These are phyloP conservation scores for Bombus sibiricus DNA, from an alignment of 1,140 invertebrate genomes.

Conservation along the genomic window DNA sequence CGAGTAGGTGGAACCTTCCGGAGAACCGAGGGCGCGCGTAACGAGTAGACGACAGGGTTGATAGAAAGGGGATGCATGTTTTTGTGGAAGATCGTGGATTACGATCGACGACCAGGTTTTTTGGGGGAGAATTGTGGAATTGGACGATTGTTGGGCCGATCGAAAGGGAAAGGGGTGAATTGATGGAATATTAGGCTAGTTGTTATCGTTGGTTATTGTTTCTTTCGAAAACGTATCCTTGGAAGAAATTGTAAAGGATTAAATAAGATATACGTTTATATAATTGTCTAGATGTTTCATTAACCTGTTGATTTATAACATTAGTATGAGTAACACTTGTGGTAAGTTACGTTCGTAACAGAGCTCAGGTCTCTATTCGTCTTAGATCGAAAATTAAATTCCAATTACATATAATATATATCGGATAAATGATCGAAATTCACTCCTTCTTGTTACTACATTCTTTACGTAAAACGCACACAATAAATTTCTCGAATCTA, in stretches of 20 bases:
- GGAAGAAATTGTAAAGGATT: background rate
- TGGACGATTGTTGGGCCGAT: background rate
- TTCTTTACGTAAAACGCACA: background rate
- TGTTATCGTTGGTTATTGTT: background rate
- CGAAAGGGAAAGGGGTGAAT: background rate
- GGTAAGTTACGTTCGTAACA: background rate
- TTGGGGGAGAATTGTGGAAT: background rate
- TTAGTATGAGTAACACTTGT: too few species aligned
- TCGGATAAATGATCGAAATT: fast-evolving
- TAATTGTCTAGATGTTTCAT: too few species aligned
- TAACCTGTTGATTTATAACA: too few species aligned
- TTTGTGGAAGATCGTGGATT: background rate
- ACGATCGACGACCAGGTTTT: too few species aligned
- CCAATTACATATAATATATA: background rate
- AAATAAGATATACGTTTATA: too few species aligned
- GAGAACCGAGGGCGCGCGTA: background rate
- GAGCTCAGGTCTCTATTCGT: background rate
- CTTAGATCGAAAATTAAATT: background rate
- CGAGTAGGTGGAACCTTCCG: background rate
- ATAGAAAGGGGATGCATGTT: background rate
- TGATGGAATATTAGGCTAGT: background rate
- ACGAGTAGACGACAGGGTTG: slow-evolving; percentile 13
- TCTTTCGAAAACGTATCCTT: background rate
- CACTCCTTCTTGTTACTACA: too few species aligned
- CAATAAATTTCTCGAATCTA: background rate